Base-by-base conservation (phyloP, 2,888 invertebrate genomes). In the Sarcophaga variegata region DNA sequence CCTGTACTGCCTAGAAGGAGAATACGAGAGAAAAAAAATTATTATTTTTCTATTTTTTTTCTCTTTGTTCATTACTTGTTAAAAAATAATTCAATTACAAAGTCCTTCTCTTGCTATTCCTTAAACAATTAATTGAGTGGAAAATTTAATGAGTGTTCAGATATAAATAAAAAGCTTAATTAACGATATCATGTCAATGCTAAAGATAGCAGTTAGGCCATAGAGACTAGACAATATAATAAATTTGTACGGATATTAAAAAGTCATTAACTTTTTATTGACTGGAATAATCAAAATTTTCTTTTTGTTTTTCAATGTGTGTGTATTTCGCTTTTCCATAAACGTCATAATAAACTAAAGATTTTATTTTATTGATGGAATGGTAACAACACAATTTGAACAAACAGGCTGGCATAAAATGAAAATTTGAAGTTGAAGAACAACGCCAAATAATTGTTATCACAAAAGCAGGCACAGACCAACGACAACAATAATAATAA, bases 1-100 rank as follows among this genome's bases (percentile, higher is more conserved):
- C 95, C 93, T 97, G 96, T 72, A 97, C 94, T 22, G 95, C 95
- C 94, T 95, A 90, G 64, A 54, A 89, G 78, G 12, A 66, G 3
- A 59, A 63, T 37, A 37, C 37, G 2, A 37, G 8, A 37, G 37
- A 8, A 10, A 37, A 37, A 8, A 37, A 37, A 37, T 37, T 27
- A 5, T 37, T 6, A 37, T 37, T 37, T 37, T 37, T 37, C 6
- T 37, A 10, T 37, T 3, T 14, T 49, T 14, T 54, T 14, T 1
- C 1, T 54, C 54, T 14, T 17, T 54, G 3, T 59, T 27, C n/a
- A 54, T 17, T 47, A 17, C 11, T n/a, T 5, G 0, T 12, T 63
- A 22, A 47, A 63, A 59, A 74, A 62, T 22, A 6, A 4, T 74
- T 74, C n/a, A 71, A 69, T 60, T 49, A 27, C 22, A 4, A 66